A percentile compares a stretch with the other conserved stretches of the same genome.
Conservation (phyloP, 2,113 vertebrate species). For the Eudyptes chrysolophus region DNA sequence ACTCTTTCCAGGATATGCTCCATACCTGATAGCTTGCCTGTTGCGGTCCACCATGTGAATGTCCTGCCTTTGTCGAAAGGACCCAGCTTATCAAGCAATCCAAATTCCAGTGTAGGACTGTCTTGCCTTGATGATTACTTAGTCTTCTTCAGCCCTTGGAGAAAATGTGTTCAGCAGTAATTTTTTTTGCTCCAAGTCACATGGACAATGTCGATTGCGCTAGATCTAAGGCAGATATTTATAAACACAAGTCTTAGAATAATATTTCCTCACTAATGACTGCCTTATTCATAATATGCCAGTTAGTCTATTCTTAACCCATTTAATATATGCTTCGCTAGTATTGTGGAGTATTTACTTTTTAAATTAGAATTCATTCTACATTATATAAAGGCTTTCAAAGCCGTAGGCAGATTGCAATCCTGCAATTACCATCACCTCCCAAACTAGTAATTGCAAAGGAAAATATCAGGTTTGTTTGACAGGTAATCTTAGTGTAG, state of each 20-base stretch:
- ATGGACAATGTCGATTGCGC: rapidly evolving
- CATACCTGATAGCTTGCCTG: background rate
- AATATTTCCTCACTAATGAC: background rate
- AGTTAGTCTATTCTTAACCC: background rate
- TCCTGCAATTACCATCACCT: background rate
- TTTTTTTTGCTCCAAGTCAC: background rate
- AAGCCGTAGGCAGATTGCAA: background rate
- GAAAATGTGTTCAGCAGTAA: background rate
- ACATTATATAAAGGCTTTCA: background rate
- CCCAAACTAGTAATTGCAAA: background rate
- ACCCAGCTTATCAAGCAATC: background rate
- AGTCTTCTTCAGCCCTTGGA: background rate
- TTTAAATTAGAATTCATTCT: background rate
- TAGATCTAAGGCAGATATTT: background rate
- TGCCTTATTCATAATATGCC: background rate
- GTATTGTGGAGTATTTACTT: background rate
- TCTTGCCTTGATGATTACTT: background rate
- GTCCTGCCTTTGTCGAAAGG: background rate
- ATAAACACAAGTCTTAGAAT: background rate
- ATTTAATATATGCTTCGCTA: rapidly evolving
- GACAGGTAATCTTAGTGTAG: background rate
- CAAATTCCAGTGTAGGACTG: background rate
- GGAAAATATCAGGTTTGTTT: background rate
- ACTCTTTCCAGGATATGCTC: background rate
- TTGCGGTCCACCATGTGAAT: background rate